Evolutionary conservation across 1,140 invertebrate genomes (phyloP), one percentile per base, ranked within the genome.

Genomic region (Sarcophaga bullata): DNA sequence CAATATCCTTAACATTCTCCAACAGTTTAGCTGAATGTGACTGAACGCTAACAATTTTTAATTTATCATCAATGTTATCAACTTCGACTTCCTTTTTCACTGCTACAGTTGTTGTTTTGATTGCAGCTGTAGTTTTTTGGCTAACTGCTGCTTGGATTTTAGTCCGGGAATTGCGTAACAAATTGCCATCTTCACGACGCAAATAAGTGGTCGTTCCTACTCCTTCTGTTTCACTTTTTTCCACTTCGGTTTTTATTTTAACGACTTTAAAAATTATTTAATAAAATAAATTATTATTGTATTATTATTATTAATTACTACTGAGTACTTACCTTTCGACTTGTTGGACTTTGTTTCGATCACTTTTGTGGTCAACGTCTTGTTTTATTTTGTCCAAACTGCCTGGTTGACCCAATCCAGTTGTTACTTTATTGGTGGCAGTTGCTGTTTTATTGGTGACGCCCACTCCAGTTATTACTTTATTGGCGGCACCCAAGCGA

Each of bases 1-100:
- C 96, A 85, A 96, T 95, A 85, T 96, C 93, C 81, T 93, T 91
- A 13, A 92, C 85, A n/a, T 80, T 76, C 46, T 73, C 81, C 58
- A 81, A 73, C 68, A 73, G 19, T 72, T 83, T 72, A 5, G 80
- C n/a, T 19, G 78, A 81, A 11, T 76, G 8, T 54, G 73, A 19
- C 81, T 83, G 50, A 9, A 47, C 46, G 19, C 25, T 54, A 48
- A 80, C 46, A 17, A 78, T 80, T 80, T 58, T 80, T 48, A 78
- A 52, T 78, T 78, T 78, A 11, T 11, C 25, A 15, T 78, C 75
- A 11, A 25, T 25, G 0, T 17, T 19, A 8, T 7, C 6, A n/a
- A 46, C 19, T 1, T 8, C 81, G n/a, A 73, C 84, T 10, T 84
- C 81, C 5, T 52, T 78, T 9, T 50, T 15, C 9, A 47, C 52